These are phyloP conservation scores for Plecotus auritus DNA, from an alignment of 2,113 vertebrate species.

Conservation along the genomic window DNA sequence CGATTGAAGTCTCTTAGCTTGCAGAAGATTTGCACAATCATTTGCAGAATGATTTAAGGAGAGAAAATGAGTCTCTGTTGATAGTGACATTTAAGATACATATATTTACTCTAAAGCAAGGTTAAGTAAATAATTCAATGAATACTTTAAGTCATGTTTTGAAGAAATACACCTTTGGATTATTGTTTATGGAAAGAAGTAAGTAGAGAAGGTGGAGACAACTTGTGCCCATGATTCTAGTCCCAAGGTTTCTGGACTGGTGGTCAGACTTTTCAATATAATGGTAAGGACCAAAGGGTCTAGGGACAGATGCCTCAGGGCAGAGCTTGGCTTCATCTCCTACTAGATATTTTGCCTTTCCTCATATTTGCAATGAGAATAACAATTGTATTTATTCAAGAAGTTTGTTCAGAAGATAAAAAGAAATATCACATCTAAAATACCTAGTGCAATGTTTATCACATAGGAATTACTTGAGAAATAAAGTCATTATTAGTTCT, in stretches of 20 bases:
- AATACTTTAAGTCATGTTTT: not conserved
- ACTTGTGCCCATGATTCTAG: not conserved
- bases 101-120: not conserved
- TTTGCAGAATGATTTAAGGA: conserved; percentile 35
- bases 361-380: not conserved
- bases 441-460: not conserved
- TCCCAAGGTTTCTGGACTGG: not conserved
- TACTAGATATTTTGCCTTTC: not conserved
- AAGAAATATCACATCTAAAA: not conserved
- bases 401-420: not conserved
- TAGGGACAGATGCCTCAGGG: not conserved
- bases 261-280: not conserved
- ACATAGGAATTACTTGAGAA: not conserved
- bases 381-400: not conserved
- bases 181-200: not conserved
- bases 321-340: not conserved
- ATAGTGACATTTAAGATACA: not conserved
- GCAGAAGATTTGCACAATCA: not conserved
- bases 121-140: not conserved
- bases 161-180: not conserved
- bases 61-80: not conserved
- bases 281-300: rapidly evolving
- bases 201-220: not conserved
- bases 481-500: not conserved
- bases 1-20: not conserved